These are phyloP conservation scores for Meteorus cinctellus DNA, from an alignment of 2,888 invertebrate genomes.

Conservation along the genomic window DNA sequence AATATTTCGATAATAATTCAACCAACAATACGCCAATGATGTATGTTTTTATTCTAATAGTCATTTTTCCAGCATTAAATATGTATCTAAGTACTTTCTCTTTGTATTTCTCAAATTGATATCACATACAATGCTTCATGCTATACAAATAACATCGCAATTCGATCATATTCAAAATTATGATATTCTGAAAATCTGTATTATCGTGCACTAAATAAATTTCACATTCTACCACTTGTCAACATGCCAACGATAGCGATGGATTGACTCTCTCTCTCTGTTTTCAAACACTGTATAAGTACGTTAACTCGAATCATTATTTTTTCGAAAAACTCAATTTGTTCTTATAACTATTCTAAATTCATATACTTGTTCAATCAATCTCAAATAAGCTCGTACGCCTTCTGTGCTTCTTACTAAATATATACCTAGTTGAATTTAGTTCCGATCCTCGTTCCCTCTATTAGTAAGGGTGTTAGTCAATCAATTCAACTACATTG, in stretches of 20 bases:
- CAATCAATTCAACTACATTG: not conserved
- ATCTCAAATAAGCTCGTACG: constrained; percentile 14
- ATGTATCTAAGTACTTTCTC: not conserved
- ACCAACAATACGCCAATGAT: not conserved
- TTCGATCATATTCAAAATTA: not conserved
- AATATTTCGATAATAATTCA: not conserved
- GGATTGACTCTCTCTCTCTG: not conserved
- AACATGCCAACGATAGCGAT: not conserved
- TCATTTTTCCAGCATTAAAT: too few relatives aligned
- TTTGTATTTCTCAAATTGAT: not conserved
- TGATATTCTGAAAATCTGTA: not conserved
- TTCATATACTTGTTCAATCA: not conserved
- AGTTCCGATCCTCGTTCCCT: not conserved
- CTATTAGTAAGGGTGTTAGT: not conserved
- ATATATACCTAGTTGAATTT: not conserved
- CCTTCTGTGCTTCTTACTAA: constrained; percentile 21
- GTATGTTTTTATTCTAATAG: too few relatives aligned
- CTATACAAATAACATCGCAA: constrained; percentile 1
- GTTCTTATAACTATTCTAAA: not conserved
- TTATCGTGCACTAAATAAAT: not conserved
- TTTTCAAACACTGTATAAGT: not conserved
- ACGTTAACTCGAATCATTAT: too few relatives aligned
- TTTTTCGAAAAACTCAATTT: too few relatives aligned
- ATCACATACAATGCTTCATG: constrained; percentile 24
- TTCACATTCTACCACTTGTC: not conserved